phyloP scores from a whole-genome alignment of 2,888 invertebrate species.

The Rhamphomyia laevipes region DNA sequence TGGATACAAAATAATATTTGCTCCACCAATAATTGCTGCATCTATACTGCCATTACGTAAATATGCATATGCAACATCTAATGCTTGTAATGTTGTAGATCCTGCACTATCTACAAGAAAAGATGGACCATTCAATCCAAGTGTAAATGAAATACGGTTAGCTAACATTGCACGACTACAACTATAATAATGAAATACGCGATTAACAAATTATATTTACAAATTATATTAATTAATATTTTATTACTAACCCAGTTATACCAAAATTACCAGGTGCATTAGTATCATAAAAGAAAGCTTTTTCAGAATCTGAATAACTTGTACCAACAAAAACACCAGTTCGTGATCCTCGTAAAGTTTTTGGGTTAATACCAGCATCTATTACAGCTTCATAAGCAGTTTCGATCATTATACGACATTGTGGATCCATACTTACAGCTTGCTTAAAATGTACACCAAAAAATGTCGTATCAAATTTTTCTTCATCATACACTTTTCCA shows the following conservation, averaged over 20 bases:
- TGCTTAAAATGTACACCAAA: conserved; percentile 58
- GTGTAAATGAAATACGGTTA: conserved; percentile 72
- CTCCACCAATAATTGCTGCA: conserved; percentile 71
- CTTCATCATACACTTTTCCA: conserved; percentile 53
- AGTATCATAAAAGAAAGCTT: conserved; percentile 49
- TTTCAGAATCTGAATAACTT: conserved; percentile 53
- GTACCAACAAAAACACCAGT: conserved; percentile 60
- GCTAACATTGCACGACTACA: conserved; percentile 80
- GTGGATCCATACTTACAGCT: conserved; percentile 58
- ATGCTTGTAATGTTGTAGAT: conserved; percentile 70
- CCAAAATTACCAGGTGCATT: conserved; percentile 35
- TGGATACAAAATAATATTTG: conserved; percentile 71
- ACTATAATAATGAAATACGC: conserved; percentile 31
- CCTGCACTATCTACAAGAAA: conserved; percentile 55
- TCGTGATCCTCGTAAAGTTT: conserved; percentile 42
- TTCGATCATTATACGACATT: conserved; percentile 59
- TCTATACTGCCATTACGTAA: conserved; percentile 62
- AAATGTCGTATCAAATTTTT: conserved; percentile 58
- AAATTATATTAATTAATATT: background rate
- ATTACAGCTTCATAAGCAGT: conserved; percentile 59
- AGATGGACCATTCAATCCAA: conserved; percentile 75
- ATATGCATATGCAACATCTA: conserved; percentile 63
- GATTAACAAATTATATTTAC: background rate
- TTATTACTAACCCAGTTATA: conserved; percentile 20
- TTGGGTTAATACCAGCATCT: conserved; percentile 56